Conservation (phyloP, 2,888 invertebrate species). For the Hylaea fasciaria region DNA sequence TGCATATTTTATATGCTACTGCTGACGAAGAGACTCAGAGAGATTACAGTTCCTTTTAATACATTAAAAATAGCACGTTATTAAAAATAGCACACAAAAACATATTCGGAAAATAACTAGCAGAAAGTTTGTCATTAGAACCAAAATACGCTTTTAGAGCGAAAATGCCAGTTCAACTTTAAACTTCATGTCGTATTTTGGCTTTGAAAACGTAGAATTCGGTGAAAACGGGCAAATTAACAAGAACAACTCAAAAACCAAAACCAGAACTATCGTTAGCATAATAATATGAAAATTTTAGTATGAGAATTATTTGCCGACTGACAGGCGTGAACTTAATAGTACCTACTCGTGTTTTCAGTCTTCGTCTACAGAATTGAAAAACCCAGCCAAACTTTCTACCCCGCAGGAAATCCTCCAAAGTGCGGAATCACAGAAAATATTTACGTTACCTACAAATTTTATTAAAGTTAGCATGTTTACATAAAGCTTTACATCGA, state of each 20-base stretch:
- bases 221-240: too few species aligned
- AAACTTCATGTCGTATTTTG: neutral
- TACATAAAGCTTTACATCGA: slow-evolving; percentile 26
- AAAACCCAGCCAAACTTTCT: neutral
- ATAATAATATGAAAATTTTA: neutral
- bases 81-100: neutral
- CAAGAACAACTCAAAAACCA: too few species aligned
- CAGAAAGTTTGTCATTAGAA: neutral
- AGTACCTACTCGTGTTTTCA: too few species aligned
- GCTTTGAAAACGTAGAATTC: neutral
- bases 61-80: slow-evolving; percentile 15
- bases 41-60: slow-evolving; percentile 22
- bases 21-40: slow-evolving; percentile 16
- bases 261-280: too few species aligned
- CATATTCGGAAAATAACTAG: neutral
- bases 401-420: slow-evolving; percentile 13
- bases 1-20: slow-evolving; percentile 32
- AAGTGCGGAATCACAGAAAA: slow-evolving; percentile 11
- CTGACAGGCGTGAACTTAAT: too few species aligned
- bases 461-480: slow-evolving; percentile 29
- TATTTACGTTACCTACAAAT: slow-evolving; percentile 28
- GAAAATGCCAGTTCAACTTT: neutral
- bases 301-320: too few species aligned
- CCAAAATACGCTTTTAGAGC: neutral
- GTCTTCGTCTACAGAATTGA: too few species aligned